Evolutionary conservation across 2,113 vertebrate species (phyloP), one percentile per base, ranked within the genome.

Genomic region (Numida meleagris): DNA sequence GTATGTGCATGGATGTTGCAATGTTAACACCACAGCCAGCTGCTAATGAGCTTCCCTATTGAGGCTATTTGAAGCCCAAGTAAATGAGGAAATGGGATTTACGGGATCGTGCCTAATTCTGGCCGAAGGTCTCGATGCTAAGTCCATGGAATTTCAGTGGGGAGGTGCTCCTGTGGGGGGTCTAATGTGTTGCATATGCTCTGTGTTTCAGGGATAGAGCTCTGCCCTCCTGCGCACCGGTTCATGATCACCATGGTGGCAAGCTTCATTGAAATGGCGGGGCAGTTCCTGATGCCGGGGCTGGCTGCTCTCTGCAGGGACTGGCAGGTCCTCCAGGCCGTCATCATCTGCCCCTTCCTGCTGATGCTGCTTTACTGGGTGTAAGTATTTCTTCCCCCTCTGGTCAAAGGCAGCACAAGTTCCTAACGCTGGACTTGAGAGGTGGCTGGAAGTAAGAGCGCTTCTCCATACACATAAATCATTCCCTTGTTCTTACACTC

Each of bases 181-280:
- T 7, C 82, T 95, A 62, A 96, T 0, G 4, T 2, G 65, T 24
- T 6, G 3, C 4, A 0, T 76, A 38, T 83, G 20, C 31, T 94
- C 73, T 95, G 94, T 96, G 62, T 98, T 98, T 62, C 97, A 99
- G 99, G 99, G 94, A 99, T 99, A 92, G 99, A 99, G 97, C 98
- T 99, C 82, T 99, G 99, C 90, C 98, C 98, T 91, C 99, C 99
- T 5, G 98, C 93, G 77, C 98, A 99, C 96, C 99, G 99, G 13
- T 99, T 99, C 98, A 99, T 99, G 98, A 98, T 99, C 98, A 99
- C 99, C 31, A 99, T 99, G 99, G 98, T 99, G 97, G 99, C 99
- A 3, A 99, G 98, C 93, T 99, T 99, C 94, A 98, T 99, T 59
- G 98, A 98, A 95, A 98, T 99, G 97, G 99, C 98, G 0, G 99